These are phyloP conservation scores for Pardosa pseudoannulata DNA, from an alignment of 2,888 invertebrate species.

Conservation along the genomic window DNA sequence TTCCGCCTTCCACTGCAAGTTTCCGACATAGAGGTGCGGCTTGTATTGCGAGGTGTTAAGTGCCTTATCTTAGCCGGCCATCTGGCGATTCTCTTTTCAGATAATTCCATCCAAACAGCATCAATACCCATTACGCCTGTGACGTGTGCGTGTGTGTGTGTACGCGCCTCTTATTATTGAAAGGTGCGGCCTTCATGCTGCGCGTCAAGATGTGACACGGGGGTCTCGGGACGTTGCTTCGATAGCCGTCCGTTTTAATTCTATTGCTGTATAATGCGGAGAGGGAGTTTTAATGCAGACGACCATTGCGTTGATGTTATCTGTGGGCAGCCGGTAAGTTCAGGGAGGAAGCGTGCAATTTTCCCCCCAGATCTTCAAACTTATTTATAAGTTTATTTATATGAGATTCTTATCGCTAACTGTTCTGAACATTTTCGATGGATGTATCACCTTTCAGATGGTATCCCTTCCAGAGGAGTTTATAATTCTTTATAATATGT, in stretches of 20 bases:
- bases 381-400: too few species aligned
- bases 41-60: slow-evolving; percentile 2
- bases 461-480: too few species aligned
- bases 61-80: slow-evolving; percentile 1
- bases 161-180: neutral
- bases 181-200: neutral
- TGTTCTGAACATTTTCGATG: too few species aligned
- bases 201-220: neutral
- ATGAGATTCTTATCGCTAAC: too few species aligned
- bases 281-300: neutral
- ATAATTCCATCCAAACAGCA: neutral
- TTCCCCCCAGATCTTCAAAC: too few species aligned
- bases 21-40: neutral
- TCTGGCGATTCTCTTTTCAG: neutral
- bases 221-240: neutral
- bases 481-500: too few species aligned
- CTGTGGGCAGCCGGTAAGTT: too few species aligned
- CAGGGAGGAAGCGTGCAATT: too few species aligned
- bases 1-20: too few species aligned
- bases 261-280: neutral
- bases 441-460: too few species aligned
- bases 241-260: neutral
- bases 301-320: neutral
- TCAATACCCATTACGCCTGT: slow-evolving; percentile 9
- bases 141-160: neutral